Evolutionary conservation across 2,113 vertebrate species (phyloP).

Genomic region (Datnioides undecimradiatus): DNA sequence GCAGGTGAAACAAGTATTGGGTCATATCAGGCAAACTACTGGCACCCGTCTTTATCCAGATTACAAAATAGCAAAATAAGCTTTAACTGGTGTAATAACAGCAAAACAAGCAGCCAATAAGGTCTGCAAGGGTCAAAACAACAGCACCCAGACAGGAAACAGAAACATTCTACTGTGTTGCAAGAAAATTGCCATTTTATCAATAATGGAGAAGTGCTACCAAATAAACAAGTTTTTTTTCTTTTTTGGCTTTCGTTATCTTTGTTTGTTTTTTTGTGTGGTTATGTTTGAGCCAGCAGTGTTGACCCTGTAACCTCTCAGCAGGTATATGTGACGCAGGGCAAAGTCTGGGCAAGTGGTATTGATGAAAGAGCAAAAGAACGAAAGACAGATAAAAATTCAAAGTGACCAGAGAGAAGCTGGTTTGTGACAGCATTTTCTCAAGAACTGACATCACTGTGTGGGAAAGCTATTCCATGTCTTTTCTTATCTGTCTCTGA

Average conservation of each 20-base stretch:
- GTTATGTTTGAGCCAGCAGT: neutral
- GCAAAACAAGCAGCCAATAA: slow-evolving; percentile 38
- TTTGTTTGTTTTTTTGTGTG: slow-evolving; percentile 1
- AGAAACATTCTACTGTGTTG: slow-evolving; percentile 51
- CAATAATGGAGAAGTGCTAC: slow-evolving; percentile 56
- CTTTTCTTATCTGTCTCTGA: slow-evolving; percentile 72
- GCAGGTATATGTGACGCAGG: slow-evolving; percentile 40
- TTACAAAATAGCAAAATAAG: slow-evolving; percentile 42
- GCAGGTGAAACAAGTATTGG: neutral
- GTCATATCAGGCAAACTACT: slow-evolving; percentile 1
- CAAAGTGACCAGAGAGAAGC: slow-evolving; percentile 23
- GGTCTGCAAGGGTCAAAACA: slow-evolving; percentile 60
- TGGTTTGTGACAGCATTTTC: slow-evolving; percentile 57
- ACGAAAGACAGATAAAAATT: neutral
- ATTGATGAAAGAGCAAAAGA: slow-evolving; percentile 14
- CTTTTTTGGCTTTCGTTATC: neutral
- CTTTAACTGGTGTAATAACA: slow-evolving; percentile 14
- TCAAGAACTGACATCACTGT: slow-evolving; percentile 67
- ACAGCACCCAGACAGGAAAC: slow-evolving; percentile 48
- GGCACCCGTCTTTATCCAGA: slow-evolving; percentile 28
- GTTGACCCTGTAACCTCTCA: neutral
- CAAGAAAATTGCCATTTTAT: slow-evolving; percentile 60
- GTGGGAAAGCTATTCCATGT: slow-evolving; percentile 72
- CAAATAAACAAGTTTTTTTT: slow-evolving; percentile 37
- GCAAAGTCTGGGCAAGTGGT: slow-evolving; percentile 42